A percentile compares a stretch with the other conserved stretches of the same genome.
Evolutionary conservation across 2,113 vertebrate species (phyloP).

Genomic region (Rostratula benghalensis): DNA sequence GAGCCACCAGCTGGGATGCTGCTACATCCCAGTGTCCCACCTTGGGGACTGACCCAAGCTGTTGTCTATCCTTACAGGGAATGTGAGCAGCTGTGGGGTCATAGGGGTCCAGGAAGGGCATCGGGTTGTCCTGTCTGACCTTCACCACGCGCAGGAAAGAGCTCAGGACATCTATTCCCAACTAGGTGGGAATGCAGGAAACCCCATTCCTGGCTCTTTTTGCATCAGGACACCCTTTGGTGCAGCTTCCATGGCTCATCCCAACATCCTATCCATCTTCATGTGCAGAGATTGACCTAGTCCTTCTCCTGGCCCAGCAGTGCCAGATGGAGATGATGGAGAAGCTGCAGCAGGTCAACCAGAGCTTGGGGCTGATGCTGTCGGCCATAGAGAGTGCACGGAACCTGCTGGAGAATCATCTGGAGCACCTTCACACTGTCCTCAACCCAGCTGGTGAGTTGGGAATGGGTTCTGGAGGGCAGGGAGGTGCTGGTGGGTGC

Average conservation of each 20-base stretch:
- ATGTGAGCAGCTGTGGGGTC: slow-evolving; percentile 69
- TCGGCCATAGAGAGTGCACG: slow-evolving; percentile 69
- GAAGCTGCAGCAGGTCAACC: slow-evolving; percentile 81
- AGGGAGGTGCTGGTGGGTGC: neutral
- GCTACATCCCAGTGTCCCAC: rapidly evolving
- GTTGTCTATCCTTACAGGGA: slow-evolving; percentile 60
- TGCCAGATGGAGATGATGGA: slow-evolving; percentile 73
- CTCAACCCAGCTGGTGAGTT: slow-evolving; percentile 74
- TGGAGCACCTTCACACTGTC: slow-evolving; percentile 73
- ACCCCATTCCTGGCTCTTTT: neutral
- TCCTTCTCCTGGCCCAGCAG: slow-evolving; percentile 78
- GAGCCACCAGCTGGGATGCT: rapidly evolving
- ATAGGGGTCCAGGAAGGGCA: slow-evolving; percentile 65
- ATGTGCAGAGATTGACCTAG: slow-evolving; percentile 67
- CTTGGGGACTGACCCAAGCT: rapidly evolving
- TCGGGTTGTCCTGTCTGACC: slow-evolving; percentile 60
- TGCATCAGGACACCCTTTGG: rapidly evolving
- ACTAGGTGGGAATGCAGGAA: neutral
- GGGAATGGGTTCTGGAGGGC: neutral
- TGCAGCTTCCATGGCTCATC: neutral
- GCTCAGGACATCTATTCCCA: slow-evolving; percentile 75
- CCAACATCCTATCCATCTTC: rapidly evolving
- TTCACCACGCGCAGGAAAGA: slow-evolving; percentile 62
- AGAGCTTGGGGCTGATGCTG: slow-evolving; percentile 76
- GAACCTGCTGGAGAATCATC: slow-evolving; percentile 69